Conservation (phyloP, 2,797 vertebrate genomes). For the Myotis vivesi region DNA sequence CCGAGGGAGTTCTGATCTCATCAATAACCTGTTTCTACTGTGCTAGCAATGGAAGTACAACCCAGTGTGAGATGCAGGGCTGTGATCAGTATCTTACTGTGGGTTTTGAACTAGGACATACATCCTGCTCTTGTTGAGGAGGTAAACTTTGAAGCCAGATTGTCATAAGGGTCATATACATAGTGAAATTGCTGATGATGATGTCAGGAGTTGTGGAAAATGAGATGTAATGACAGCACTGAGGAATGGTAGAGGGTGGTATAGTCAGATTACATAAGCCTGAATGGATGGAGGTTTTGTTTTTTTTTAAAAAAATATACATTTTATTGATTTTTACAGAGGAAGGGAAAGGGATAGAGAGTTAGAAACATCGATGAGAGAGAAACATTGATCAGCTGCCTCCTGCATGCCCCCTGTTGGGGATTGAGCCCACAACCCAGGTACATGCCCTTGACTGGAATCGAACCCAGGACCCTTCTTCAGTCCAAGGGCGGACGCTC, state of each 20-base stretch:
- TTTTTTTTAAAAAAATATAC: too few relatives aligned
- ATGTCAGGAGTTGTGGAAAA: background rate
- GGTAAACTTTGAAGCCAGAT: background rate
- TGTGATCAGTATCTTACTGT: background rate
- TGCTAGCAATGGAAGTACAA: background rate
- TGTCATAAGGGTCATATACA: background rate
- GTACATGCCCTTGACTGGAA: too few relatives aligned
- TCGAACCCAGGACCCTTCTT: too few relatives aligned
- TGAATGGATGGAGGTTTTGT: background rate
- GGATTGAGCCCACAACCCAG: too few relatives aligned
- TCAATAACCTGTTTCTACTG: background rate
- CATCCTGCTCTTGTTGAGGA: background rate
- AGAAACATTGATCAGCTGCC: too few relatives aligned
- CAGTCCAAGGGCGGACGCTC: too few relatives aligned
- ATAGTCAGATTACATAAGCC: background rate
- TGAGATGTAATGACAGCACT: background rate
- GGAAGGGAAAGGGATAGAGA: too few relatives aligned
- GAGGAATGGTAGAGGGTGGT: background rate
- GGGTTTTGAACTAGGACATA: background rate
- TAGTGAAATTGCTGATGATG: background rate
- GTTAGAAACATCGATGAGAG: too few relatives aligned
- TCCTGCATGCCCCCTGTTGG: too few relatives aligned
- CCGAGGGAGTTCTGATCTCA: background rate
- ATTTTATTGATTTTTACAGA: too few relatives aligned
- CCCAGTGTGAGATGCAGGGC: background rate